These are phyloP conservation scores for Onthophagus taurus DNA, from an alignment of 1,140 invertebrate genomes.

Conservation along the genomic window DNA sequence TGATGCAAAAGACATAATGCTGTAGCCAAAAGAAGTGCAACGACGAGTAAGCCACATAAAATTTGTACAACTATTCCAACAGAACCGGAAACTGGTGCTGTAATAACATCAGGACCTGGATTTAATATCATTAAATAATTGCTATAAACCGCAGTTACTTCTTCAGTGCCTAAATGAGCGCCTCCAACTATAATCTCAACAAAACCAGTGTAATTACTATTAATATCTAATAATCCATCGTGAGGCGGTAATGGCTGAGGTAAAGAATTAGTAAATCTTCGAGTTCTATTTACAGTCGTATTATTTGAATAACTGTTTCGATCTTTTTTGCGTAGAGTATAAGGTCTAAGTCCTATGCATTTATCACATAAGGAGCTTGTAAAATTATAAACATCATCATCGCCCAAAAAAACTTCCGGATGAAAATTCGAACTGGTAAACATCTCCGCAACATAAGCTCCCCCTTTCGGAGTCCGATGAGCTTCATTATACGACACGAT, in stretches of 20 bases:
- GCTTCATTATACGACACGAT: constrained; percentile 64
- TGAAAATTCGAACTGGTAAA: constrained; percentile 54
- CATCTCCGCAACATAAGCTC: constrained; percentile 74
- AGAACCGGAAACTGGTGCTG: constrained; percentile 30
- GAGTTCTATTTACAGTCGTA: constrained; percentile 23
- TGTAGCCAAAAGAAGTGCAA: constrained; percentile 54
- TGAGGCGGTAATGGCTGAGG: constrained; percentile 36
- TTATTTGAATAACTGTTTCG: constrained; percentile 14
- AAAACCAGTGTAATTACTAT: constrained; percentile 73
- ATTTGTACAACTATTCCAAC: constrained; percentile 42
- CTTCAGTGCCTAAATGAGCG: constrained; percentile 9
- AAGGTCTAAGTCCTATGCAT: constrained; percentile 43
- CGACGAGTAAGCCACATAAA: constrained; percentile 51
- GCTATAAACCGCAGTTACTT: constrained; percentile 43
- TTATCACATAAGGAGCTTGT: constrained; percentile 38
- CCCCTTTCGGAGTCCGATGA: constrained; percentile 49
- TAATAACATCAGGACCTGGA: constrained; percentile 40
- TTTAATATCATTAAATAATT: constrained; percentile 47
- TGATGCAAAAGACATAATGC: constrained; percentile 61
- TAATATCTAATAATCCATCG: constrained; percentile 64
- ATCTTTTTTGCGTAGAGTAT: constrained; percentile 32
- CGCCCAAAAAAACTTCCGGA: constrained; percentile 56
- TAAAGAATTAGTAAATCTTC: constrained; percentile 24
- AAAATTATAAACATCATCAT: constrained; percentile 44
- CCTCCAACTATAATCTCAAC: constrained; percentile 67